Percentiles rank a stretch among this genome's conserved stretches.
These are phyloP conservation scores for Pagrus major DNA, from an alignment of 2,113 vertebrate species.

Conservation along the genomic window DNA sequence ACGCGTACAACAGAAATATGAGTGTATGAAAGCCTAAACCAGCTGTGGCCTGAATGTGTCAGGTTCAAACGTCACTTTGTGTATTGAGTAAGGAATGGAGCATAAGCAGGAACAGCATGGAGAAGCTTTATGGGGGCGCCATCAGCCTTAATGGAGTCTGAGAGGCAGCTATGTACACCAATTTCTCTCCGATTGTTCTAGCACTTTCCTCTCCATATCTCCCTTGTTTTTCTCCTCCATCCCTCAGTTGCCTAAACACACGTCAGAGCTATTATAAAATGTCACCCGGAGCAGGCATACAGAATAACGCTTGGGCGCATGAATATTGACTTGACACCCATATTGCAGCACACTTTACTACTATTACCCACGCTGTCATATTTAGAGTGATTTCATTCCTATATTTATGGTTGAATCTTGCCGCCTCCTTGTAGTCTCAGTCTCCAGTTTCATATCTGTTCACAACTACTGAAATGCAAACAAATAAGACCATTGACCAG, in stretches of 20 bases:
- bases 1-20: slow-evolving; percentile 57
- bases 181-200: slow-evolving; percentile 62
- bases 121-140: slow-evolving; percentile 63
- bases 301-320: slow-evolving; percentile 29
- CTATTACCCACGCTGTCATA: slow-evolving; percentile 54
- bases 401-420: slow-evolving; percentile 29
- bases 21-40: slow-evolving; percentile 66
- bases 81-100: slow-evolving; percentile 52
- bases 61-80: slow-evolving; percentile 72
- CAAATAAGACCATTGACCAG: slow-evolving; percentile 27
- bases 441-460: slow-evolving; percentile 22
- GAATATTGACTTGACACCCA: slow-evolving; percentile 59
- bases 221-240: slow-evolving; percentile 31
- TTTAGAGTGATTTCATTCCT: slow-evolving; percentile 57
- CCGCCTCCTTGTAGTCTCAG: slow-evolving; percentile 26
- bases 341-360: slow-evolving; percentile 47
- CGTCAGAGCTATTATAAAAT: slow-evolving; percentile 72
- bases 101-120: slow-evolving; percentile 59
- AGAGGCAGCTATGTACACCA: slow-evolving; percentile 61
- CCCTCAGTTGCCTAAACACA: slow-evolving; percentile 64
- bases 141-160: slow-evolving; percentile 77
- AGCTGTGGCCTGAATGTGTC: slow-evolving; percentile 78
- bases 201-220: slow-evolving; percentile 28
- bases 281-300: slow-evolving; percentile 45
- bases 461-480: slow-evolving; percentile 23